These are phyloP conservation scores for Cryptus armator DNA, from an alignment of 2,888 invertebrate genomes.

Conservation along the genomic window DNA sequence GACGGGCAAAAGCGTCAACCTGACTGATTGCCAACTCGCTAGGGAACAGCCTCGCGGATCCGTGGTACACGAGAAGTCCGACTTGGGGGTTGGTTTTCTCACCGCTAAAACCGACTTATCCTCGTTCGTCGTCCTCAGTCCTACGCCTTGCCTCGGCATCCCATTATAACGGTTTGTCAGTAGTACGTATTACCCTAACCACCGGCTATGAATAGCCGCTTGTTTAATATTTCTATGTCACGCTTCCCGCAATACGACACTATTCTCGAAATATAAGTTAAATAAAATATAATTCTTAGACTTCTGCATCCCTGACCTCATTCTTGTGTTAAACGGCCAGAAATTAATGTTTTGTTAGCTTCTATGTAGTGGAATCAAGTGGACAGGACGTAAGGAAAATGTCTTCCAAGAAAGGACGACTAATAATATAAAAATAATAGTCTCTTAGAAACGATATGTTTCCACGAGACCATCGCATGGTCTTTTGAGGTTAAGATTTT, in stretches of 20 bases:
- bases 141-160: conserved; percentile 51
- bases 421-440: too few species aligned
- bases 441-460: too few species aligned
- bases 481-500: too few species aligned
- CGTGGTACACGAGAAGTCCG: conserved; percentile 53
- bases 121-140: conserved; percentile 55
- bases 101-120: conserved; percentile 66
- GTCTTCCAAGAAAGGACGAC: too few species aligned
- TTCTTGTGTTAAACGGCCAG: too few species aligned
- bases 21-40: conserved; percentile 84
- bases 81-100: conserved; percentile 60
- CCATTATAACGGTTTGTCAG: conserved; percentile 64
- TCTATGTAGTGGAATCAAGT: too few species aligned
- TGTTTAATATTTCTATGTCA: conserved; percentile 66
- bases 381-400: too few species aligned
- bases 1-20: conserved; percentile 76
- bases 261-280: not conserved
- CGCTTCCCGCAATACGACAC: conserved; percentile 27
- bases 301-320: too few species aligned
- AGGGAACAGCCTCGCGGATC: conserved; percentile 66
- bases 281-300: not conserved
- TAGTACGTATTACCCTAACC: conserved; percentile 61
- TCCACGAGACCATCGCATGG: too few species aligned
- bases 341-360: too few species aligned
- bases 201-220: conserved; percentile 56